These are phyloP conservation scores for Protobothrops flavoviridis DNA, from an alignment of 2,113 vertebrate species.

Conservation along the genomic window DNA sequence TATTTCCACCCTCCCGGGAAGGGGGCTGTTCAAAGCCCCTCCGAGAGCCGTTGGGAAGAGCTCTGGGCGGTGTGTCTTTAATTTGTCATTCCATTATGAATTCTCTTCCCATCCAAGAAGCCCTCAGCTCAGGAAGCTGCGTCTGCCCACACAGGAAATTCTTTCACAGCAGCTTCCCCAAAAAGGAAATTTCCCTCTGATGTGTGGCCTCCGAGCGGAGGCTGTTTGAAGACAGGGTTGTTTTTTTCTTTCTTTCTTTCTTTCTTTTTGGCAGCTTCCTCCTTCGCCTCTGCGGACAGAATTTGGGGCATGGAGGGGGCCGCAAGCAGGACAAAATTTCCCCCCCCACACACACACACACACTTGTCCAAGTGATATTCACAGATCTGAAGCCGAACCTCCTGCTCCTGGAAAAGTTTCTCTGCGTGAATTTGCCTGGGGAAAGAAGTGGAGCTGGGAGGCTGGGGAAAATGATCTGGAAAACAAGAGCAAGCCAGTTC, in stretches of 20 bases:
- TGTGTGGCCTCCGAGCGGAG: slow-evolving; percentile 76
- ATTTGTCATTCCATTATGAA: slow-evolving; percentile 86
- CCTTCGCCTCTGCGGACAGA: slow-evolving; percentile 18
- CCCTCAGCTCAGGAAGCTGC: slow-evolving; percentile 93
- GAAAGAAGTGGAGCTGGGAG: neutral
- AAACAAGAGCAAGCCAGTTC: neutral
- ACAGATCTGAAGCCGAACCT: neutral
- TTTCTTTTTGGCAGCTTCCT: slow-evolving; percentile 56
- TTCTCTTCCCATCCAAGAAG: slow-evolving; percentile 94
- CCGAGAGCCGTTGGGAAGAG: slow-evolving; percentile 77
- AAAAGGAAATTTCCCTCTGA: slow-evolving; percentile 99
- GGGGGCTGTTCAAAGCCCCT: slow-evolving; percentile 58
- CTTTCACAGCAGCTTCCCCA: slow-evolving; percentile 97
- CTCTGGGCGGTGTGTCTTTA: slow-evolving; percentile 78
- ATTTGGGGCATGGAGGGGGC: slow-evolving; percentile 23
- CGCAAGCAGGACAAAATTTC: rapidly evolving
- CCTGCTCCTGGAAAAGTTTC: neutral
- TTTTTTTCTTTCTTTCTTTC: no score
- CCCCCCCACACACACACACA: rapidly evolving
- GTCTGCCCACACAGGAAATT: slow-evolving; percentile 99
- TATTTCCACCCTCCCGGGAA: slow-evolving; percentile 73
- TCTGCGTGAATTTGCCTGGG: rapidly evolving
- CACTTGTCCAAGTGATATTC: neutral
- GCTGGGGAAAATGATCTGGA: neutral
- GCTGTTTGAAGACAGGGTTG: slow-evolving; percentile 70